A percentile compares a stretch with the other conserved stretches of the same genome.
These are phyloP conservation scores for Ceriagrion tenellum DNA, from an alignment of 2,888 invertebrate species.

Conservation along the genomic window DNA sequence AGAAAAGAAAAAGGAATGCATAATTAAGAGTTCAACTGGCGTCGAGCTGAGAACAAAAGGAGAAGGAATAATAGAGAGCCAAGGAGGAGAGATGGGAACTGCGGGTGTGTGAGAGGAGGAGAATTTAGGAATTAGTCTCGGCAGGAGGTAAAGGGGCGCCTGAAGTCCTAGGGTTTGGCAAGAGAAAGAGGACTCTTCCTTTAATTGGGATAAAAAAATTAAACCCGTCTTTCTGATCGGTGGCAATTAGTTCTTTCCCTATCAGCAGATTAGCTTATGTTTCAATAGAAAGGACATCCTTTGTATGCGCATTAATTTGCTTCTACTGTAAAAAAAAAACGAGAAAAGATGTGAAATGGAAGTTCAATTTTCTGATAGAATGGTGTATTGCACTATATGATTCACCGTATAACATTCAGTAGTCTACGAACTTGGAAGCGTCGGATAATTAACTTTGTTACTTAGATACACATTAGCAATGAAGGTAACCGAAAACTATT, in stretches of 20 bases:
- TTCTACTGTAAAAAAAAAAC: background rate
- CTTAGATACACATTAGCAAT: too few species aligned
- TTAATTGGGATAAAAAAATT: slow-evolving; percentile 10
- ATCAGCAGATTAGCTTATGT: background rate
- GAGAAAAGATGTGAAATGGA: background rate
- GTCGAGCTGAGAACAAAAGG: background rate
- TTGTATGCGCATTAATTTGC: background rate
- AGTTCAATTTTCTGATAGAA: background rate
- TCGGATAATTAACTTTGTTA: too few species aligned
- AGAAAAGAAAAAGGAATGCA: slow-evolving; percentile 4
- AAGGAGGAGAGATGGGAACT: background rate
- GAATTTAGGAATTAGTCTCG: background rate
- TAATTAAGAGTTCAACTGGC: background rate
- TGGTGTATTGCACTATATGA: too few species aligned
- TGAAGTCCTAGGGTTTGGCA: background rate
- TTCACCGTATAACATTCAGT: too few species aligned
- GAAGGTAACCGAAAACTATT: too few species aligned
- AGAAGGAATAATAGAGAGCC: background rate
- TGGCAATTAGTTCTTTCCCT: background rate
- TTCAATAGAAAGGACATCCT: background rate
- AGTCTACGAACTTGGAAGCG: too few species aligned
- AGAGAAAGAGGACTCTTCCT: background rate
- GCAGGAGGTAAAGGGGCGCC: background rate
- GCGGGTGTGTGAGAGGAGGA: too few species aligned
- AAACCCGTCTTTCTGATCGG: background rate